Conservation (phyloP, 2,888 invertebrate species). For the Tiliacea aurago region DNA sequence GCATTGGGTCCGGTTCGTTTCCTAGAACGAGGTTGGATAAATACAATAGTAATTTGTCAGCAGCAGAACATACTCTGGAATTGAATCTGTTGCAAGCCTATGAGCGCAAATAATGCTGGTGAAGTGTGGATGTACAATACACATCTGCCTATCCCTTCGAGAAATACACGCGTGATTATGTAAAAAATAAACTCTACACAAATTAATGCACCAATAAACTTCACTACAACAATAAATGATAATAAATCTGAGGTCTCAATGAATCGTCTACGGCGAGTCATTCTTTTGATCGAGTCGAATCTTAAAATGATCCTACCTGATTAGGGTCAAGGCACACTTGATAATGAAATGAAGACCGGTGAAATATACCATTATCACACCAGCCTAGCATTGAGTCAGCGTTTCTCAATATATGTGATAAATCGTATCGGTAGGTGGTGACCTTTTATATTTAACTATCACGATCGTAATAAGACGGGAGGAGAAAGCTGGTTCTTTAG, state of each 20-base stretch:
- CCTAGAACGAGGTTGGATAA: background rate
- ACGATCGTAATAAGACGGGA: slow-evolving; percentile 4
- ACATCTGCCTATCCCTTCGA: background rate
- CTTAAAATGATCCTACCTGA: slow-evolving; percentile 22
- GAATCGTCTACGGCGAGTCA: background rate
- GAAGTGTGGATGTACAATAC: background rate
- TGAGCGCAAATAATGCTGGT: no score
- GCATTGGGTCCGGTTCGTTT: background rate
- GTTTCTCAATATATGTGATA: slow-evolving; percentile 24
- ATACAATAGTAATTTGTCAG: background rate
- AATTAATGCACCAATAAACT: background rate
- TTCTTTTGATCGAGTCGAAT: slow-evolving; percentile 27
- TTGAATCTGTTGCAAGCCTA: no score
- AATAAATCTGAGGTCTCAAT: slow-evolving; percentile 9
- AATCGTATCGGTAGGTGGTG: slow-evolving; percentile 6
- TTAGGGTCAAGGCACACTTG: slow-evolving; percentile 50
- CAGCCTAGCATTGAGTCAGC: slow-evolving; percentile 25
- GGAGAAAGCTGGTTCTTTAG: slow-evolving; percentile 6
- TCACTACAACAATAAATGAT: background rate
- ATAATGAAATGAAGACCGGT: slow-evolving; percentile 34
- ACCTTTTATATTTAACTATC: slow-evolving; percentile 18
- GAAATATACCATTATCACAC: slow-evolving; percentile 28
- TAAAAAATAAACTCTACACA: background rate
- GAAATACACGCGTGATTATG: background rate
- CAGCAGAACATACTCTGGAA: background rate